phyloP scores from a whole-genome alignment of 2,113 vertebrate species.

The Himantopus leucocephalus region DNA sequence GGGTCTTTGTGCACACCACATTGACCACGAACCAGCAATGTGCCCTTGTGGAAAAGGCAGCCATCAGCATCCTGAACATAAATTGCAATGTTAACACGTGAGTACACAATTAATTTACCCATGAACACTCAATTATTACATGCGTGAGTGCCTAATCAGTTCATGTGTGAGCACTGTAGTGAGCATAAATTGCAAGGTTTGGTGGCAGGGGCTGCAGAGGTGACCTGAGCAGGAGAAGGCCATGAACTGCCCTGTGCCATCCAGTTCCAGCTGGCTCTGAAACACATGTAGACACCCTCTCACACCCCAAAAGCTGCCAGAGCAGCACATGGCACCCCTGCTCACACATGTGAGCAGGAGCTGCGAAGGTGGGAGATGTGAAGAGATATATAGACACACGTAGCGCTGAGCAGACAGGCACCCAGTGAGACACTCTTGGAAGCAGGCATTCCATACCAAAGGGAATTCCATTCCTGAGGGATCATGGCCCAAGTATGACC shows the following conservation, averaged over 20 bases:
- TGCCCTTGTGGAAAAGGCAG: background rate
- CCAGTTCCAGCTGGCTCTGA: background rate
- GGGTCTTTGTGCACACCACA: background rate
- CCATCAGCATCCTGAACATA: background rate
- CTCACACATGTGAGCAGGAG: background rate
- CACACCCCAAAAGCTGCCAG: background rate
- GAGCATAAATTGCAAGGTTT: background rate
- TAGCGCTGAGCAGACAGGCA: background rate
- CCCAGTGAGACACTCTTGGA: background rate
- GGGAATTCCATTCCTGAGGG: background rate
- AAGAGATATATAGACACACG: accelerated
- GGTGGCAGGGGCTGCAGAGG: background rate
- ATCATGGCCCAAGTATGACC: background rate
- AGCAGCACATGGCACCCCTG: background rate
- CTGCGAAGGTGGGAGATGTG: background rate
- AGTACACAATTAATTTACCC: background rate
- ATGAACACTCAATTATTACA: background rate
- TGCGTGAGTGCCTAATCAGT: background rate
- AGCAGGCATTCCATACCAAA: background rate
- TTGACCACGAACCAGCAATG: background rate
- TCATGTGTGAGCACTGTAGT: background rate
- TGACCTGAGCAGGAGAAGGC: background rate
- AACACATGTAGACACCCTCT: background rate
- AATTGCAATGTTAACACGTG: background rate
- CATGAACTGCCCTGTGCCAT: background rate